Percentiles rank a stretch among this genome's conserved stretches.
Evolutionary conservation across 2,113 vertebrate species (phyloP).

Genomic region (Aptenodytes forsteri): DNA sequence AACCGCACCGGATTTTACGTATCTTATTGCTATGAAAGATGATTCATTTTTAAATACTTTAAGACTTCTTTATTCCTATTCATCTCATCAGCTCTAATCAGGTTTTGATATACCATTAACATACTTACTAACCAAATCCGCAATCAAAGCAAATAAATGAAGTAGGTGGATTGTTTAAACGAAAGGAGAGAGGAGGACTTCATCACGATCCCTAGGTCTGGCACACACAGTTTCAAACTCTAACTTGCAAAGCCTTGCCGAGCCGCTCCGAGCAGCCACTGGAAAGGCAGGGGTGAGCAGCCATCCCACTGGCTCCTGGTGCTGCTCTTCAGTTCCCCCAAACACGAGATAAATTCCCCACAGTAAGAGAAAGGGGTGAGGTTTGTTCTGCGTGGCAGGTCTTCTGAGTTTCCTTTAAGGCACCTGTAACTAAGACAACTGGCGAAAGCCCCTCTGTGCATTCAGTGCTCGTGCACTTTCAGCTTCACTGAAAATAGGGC

Average conservation of each 20-base stretch:
- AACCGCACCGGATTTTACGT: neutral
- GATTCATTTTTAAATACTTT: neutral
- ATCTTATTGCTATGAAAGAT: neutral
- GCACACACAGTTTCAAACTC: neutral
- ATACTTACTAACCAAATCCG: neutral
- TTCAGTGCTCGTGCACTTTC: accelerated
- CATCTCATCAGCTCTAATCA: neutral
- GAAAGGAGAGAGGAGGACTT: neutral
- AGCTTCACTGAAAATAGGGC: neutral
- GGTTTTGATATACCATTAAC: neutral
- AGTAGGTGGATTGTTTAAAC: neutral
- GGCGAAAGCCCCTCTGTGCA: neutral
- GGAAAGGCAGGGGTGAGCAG: neutral
- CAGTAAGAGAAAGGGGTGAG: neutral
- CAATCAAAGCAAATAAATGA: neutral
- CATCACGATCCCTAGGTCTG: neutral
- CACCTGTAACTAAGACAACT: neutral
- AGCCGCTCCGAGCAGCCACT: neutral
- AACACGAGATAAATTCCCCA: neutral
- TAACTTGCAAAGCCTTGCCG: neutral
- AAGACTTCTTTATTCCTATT: neutral
- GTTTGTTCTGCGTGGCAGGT: neutral
- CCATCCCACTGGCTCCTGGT: neutral
- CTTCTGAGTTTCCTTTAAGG: neutral
- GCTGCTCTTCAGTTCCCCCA: neutral